Evolutionary conservation across 2,797 vertebrate genomes (phyloP), one percentile per base, ranked within the genome.

Genomic region (Pantherophis alleghaniensis): DNA sequence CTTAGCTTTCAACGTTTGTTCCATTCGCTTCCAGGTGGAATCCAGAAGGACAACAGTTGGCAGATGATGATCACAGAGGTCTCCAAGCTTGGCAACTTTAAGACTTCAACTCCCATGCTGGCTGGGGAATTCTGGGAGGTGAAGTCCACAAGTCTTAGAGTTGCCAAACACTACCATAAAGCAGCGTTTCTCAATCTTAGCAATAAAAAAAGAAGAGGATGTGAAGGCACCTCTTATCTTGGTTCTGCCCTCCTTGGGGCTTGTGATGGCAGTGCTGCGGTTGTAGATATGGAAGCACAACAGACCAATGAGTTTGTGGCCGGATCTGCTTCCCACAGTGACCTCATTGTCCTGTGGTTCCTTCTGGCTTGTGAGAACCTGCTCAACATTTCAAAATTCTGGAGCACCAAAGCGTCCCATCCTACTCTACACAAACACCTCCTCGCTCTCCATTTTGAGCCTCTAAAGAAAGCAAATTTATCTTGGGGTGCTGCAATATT

Each of bases 371-470:
- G 69, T 7, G 16, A 37, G 32, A 74, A 74, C 14, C 32, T 74
- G 69, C 16, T 18, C 69, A 20, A 37, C 2, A 2, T 37, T 32
- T 74, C 69, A 37, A 60, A 37, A 37, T 74, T 37, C n/a, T 74
- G 69, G 7, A 16, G 6, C n/a, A 37, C 24, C 26, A 63, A 69
- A 87, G 90, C 91, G 26, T 66, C 91, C 51, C 22, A 24, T 0
- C 42, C 95, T 55, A 93, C 57, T 88, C 95, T 93, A 90, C 91
- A 13, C 28, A 60, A 93, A 93, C 94, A 4, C 7, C 1, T 63
- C 53, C 5, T 88, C 91, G 59, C 59, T 51, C 74, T 47, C 32
- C 86, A 93, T 93, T 87, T 42, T 22, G 93, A 94, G 88, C 89
- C 93, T 56, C 56, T 56, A 16, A 56, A 56, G 56, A 60, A 22